Evolutionary conservation across 2,888 invertebrate species (phyloP).

Genomic region (Julus scanicus): DNA sequence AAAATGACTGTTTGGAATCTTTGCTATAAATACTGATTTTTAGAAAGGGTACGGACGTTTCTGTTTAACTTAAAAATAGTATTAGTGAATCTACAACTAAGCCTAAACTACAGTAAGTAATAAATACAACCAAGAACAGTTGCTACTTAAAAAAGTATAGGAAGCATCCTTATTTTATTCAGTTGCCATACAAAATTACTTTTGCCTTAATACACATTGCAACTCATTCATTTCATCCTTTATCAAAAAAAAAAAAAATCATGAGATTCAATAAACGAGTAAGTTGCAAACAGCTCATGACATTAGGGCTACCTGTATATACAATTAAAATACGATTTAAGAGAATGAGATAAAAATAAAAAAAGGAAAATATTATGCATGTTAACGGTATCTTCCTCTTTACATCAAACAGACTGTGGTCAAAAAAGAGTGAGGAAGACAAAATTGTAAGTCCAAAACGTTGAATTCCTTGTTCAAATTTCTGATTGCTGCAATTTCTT

Average conservation of each 20-base stretch:
- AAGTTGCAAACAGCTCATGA: not conserved
- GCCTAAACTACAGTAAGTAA: not conserved
- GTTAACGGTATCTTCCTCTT: not conserved
- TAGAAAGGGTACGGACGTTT: too few species aligned
- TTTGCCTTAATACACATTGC: slow-evolving; percentile 17
- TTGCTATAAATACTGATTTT: too few species aligned
- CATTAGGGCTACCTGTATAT: not conserved
- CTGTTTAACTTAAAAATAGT: not conserved
- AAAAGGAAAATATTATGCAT: not conserved
- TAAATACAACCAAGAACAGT: not conserved
- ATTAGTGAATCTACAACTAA: not conserved
- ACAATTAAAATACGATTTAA: slow-evolving; percentile 17
- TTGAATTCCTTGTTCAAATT: not conserved
- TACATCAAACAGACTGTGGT: not conserved
- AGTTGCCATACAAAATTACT: slow-evolving; percentile 13
- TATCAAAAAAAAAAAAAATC: not conserved
- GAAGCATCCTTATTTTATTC: slow-evolving; percentile 34
- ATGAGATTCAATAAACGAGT: not conserved
- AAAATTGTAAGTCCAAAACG: not conserved
- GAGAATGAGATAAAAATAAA: slow-evolving; percentile 25
- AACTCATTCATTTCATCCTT: not conserved
- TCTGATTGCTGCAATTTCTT: not conserved
- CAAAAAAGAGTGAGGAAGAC: not conserved
- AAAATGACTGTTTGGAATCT: too few species aligned
- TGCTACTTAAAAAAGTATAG: not conserved